Evolutionary conservation across 2,113 vertebrate genomes (phyloP), one percentile per base, ranked within the genome.

Genomic region (Phycodurus eques): DNA sequence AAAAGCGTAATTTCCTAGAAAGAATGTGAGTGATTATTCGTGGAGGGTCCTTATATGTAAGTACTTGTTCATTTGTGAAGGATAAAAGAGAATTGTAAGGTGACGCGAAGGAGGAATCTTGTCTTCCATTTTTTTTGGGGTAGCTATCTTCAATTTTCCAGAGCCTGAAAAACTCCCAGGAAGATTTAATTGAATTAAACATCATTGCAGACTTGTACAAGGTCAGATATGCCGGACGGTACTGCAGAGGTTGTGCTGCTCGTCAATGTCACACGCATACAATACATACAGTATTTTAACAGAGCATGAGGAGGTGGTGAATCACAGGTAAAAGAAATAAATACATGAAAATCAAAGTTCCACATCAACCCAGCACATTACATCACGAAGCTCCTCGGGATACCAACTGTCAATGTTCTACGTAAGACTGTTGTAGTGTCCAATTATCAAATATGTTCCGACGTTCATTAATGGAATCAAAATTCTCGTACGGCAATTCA

Each of bases 151-250:
- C 14, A 39, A 73, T 80, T 76, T 83, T 79, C 63, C 67, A 64
- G 73, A 61, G 76, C 74, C 39, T 59, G 19, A 57, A 64, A 63
- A 76, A 72, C 62, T 75, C 83, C 83, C 68, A 20, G 63, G 59
- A 12, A 76, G 72, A 75, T 82, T 76, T 81, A 57, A 84, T 88
- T 78, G 39, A 83, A 87, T 84, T 80, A 82, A 79, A 84, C 76
- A 73, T 59, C 63, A 51, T 53, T 74, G 43, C 63, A 17, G 74
- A 31, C 9, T 60, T 74, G 72, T 62, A 73, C 77, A 86, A 80
- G 82, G 85, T 85, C 79, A 81, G 73, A 70, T 72, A 70, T 61
- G 70, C 42, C 13, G 68, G 71, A 67, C 76, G 46, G 71, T 63
- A 53, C 78, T 68, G 73, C 60, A 35, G 27, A 54, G 67, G 70